Base-by-base conservation (phyloP, 2,797 vertebrate genomes). In the Botia almorhae region DNA sequence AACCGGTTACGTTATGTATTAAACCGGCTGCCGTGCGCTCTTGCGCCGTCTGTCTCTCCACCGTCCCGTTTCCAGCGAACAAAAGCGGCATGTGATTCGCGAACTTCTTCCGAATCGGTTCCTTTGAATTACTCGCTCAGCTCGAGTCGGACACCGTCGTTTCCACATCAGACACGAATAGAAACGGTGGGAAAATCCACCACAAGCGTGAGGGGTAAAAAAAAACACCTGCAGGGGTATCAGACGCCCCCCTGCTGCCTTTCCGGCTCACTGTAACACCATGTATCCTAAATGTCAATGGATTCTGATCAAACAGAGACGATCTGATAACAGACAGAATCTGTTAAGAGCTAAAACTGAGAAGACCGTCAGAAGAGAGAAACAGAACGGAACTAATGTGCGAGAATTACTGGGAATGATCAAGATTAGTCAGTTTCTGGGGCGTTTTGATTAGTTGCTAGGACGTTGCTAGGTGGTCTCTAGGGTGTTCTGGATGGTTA, bases 201-300 rank as follows among this genome's bases (percentile, higher is more conserved):
- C 29, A 58, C 2, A 16, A 48, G 19, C 46, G 19, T 50, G 55
- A 58, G 23, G 19, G 17, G 48, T n/a, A n/a, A n/a, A n/a, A n/a
- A 21, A 23, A 79, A 14, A 79, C 73, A 77, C 43, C 69, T 69
- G 39, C 56, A 58, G 69, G n/a, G 67, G 23, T 21, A 53, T 60
- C 43, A 29, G 63, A 77, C 69, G 76, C 82, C 84, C 76, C 74
- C 82, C 84, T 77, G 67, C 36, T 4, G 1, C 4, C 64, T 77
- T 69, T 36, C 43, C 51, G 11, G 11, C 39, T 68, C 23, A 75
- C 68, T 83, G 48, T 74, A 67, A 55, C 23, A 51, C 16, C 69
- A 72, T 26, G 16, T 0, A 65, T 65, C 29, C 60, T 8, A 19
- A 50, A 29, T 73, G 19, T n/a, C 60, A 51, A 72, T 70, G 39